Percentiles rank a stretch among this genome's conserved stretches.
Evolutionary conservation across 2,888 invertebrate genomes (phyloP).

Genomic region (Fissipunctia ypsillon): DNA sequence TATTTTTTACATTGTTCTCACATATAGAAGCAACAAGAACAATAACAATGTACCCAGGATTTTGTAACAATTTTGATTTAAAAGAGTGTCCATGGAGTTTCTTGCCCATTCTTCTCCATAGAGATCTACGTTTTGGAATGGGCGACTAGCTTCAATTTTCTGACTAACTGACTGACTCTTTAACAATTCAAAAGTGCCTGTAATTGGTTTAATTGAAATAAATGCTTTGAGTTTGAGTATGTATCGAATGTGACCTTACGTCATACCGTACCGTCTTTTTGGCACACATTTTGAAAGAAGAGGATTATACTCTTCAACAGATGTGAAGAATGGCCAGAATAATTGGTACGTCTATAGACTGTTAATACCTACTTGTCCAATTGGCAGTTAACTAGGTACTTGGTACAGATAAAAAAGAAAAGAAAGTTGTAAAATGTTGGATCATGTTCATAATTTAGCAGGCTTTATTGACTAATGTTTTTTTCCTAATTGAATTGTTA

Average conservation of each 20-base stretch:
- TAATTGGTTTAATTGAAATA: too few species aligned
- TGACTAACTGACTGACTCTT: too few species aligned
- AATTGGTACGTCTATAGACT: not conserved
- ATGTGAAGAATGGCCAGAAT: conserved; percentile 3
- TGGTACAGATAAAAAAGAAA: not conserved
- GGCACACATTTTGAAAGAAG: conserved; percentile 58
- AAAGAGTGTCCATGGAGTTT: too few species aligned
- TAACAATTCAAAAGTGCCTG: too few species aligned
- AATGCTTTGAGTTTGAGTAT: too few species aligned
- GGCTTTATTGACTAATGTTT: not conserved
- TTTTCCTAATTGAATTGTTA: not conserved
- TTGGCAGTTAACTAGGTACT: not conserved
- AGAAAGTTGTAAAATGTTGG: not conserved
- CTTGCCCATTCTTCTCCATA: too few species aligned
- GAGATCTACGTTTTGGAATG: too few species aligned
- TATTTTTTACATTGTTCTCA: too few species aligned
- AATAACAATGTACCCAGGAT: too few species aligned
- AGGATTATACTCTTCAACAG: conserved; percentile 10
- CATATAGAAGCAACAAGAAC: too few species aligned
- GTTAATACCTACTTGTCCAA: not conserved
- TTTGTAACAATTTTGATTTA: too few species aligned
- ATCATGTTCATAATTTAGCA: not conserved
- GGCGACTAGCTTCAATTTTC: too few species aligned
- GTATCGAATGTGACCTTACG: conserved; percentile 66
- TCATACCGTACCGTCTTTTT: conserved; percentile 56